Base-by-base conservation (phyloP, 2,113 vertebrate genomes). In the Ellobius talpinus region DNA sequence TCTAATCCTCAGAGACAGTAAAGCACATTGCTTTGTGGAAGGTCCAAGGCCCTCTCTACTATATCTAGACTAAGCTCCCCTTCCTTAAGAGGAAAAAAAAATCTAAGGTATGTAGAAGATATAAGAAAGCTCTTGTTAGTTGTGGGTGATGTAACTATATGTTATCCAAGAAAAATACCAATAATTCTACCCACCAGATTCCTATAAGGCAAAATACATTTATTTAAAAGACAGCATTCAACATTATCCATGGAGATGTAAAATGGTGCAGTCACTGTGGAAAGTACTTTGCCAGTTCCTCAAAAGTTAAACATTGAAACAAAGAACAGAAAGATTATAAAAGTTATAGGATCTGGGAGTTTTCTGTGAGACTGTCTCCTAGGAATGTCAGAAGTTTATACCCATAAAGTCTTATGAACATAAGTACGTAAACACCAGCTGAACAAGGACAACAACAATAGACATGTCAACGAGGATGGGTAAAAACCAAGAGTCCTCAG, bases 1-100 rank as follows among this genome's bases (percentile, higher is more conserved):
- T 58, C 55, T 58, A 58, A 58, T 58, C 5, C 17, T 58, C 55
- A 58, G 55, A 58, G 55, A 58, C 55, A 58, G 17, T 58, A 58
- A 58, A 17, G 17, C 16, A 19, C 55, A 58, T 19, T 55, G 55
- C 4, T 55, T 55, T 55, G 55, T 58, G 55, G 55, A 58, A 19
- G 55, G 55, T 58, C 5, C 55, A 58, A 58, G 17, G 17, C 17
- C 55, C 55, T 55, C 16, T 16, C 55, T 58, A 58, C 17, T 58
- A 19, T 58, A 58, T 58, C 55, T 58, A 19, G 17, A 17, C 55
- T 58, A 2, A 68, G 1, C 26, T 45, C 3, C 13, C 63, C 5
- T 45, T 88, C 85, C 0, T 89, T 55, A 45, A 45, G 86, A 61
- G 73, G 6, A 74, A 91, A 91, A 93, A 95, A 91, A 42, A 85